phyloP scores from a whole-genome alignment of 1,140 invertebrate species.

The Euglossa dilemma region DNA sequence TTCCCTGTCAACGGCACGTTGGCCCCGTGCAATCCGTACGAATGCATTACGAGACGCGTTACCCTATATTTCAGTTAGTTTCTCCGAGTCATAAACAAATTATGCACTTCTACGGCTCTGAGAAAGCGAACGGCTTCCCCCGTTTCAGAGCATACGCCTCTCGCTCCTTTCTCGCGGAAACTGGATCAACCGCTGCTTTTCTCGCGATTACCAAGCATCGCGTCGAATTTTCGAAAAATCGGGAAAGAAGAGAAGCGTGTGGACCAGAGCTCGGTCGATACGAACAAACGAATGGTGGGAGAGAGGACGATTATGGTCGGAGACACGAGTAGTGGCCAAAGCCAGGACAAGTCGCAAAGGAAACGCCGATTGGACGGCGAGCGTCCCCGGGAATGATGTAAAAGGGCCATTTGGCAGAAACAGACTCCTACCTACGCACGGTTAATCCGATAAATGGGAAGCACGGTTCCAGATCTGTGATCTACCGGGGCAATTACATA shows the following conservation, averaged over 20 bases:
- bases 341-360: not conserved
- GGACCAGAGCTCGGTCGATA: not conserved
- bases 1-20: not conserved
- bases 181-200: not conserved
- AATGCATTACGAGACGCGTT: conserved; percentile 31
- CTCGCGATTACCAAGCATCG: too few relatives aligned
- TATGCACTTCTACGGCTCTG: conserved; percentile 44
- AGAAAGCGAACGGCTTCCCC: conserved; percentile 8
- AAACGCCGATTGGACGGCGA: not conserved
- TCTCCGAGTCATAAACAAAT: conserved; percentile 44
- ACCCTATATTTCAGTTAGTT: conserved; percentile 35
- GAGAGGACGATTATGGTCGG: not conserved
- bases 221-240: too few relatives aligned
- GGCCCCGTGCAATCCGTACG: conserved; percentile 38
- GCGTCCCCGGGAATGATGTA: not conserved
- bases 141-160: not conserved
- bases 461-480: not conserved
- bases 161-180: not conserved
- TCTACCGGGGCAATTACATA: not conserved
- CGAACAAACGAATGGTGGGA: not conserved
- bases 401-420: conserved; percentile 13
- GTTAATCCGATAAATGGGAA: not conserved
- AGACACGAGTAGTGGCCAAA: not conserved
- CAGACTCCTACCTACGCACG: not conserved
- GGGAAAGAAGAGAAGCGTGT: too few relatives aligned